phyloP scores from a whole-genome alignment of 1,140 invertebrate genomes.

The Drosophila willistoni region DNA sequence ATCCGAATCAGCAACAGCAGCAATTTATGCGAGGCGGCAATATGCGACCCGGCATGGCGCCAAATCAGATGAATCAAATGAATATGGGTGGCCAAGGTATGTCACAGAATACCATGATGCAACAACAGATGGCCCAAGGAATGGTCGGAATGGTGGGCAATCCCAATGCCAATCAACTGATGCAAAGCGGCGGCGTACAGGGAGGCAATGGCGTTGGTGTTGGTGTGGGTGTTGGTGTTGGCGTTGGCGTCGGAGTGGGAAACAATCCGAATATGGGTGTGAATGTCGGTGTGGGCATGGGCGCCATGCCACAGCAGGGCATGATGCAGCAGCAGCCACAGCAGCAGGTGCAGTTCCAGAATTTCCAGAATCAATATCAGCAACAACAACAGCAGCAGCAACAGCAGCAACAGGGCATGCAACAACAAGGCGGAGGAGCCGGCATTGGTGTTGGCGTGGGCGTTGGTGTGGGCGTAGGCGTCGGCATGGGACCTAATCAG shows the following conservation, averaged over 20 bases:
- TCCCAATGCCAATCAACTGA: conserved; percentile 81
- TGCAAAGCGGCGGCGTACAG: conserved; percentile 56
- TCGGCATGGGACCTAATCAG: conserved; percentile 73
- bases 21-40: conserved; percentile 74
- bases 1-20: conserved; percentile 75
- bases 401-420: conserved; percentile 68
- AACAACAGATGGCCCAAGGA: conserved; percentile 83
- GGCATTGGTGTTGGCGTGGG: conserved; percentile 42
- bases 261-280: conserved; percentile 22
- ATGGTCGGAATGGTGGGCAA: conserved; percentile 84
- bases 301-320: conserved; percentile 74
- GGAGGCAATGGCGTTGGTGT: conserved; percentile 62
- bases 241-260: conserved; percentile 35
- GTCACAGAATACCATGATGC: conserved; percentile 83
- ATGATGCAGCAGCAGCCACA: conserved; percentile 70
- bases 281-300: conserved; percentile 45
- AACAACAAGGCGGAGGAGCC: conserved; percentile 58
- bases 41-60: conserved; percentile 83
- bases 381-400: conserved; percentile 65
- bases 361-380: conserved; percentile 77
- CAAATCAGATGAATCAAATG: conserved; percentile 84
- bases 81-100: conserved; percentile 84
- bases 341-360: conserved; percentile 77
- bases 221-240: conserved; percentile 53
- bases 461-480: conserved; percentile 76